phyloP scores from a whole-genome alignment of 2,113 vertebrate genomes.

The Ciconia boyciana region DNA sequence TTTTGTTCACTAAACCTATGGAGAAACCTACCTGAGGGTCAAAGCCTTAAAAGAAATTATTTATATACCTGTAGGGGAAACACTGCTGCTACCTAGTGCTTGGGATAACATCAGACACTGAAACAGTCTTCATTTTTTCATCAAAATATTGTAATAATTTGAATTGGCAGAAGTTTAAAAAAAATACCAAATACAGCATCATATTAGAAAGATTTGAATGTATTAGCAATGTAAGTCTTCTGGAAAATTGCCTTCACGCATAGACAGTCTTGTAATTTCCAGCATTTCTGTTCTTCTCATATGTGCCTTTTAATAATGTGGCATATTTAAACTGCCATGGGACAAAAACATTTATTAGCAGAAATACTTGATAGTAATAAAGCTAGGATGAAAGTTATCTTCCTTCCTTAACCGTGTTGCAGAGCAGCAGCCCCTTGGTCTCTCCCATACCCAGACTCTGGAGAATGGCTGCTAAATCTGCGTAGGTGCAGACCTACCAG shows the following conservation, averaged over 20 bases:
- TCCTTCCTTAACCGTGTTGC: background rate
- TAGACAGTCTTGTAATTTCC: constrained; percentile 16
- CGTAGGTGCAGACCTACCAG: background rate
- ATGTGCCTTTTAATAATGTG: background rate
- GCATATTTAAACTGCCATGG: constrained; percentile 7
- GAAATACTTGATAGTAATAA: background rate
- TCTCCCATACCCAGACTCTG: background rate
- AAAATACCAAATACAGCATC: background rate
- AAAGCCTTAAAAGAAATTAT: background rate
- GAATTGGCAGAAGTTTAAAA: background rate
- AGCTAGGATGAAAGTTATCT: background rate
- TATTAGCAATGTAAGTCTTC: constrained; percentile 25
- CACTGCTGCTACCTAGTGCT: background rate
- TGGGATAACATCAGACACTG: background rate
- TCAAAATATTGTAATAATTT: background rate
- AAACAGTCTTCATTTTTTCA: background rate
- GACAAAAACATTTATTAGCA: constrained; percentile 27
- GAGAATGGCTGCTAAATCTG: background rate
- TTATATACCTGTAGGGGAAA: background rate
- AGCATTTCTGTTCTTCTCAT: background rate
- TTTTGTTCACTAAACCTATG: background rate
- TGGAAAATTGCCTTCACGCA: constrained; percentile 31
- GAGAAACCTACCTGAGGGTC: background rate
- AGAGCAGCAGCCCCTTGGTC: background rate
- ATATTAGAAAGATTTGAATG: constrained; percentile 1